phyloP scores from a whole-genome alignment of 1,140 invertebrate species.

The Babylonia areolata region DNA sequence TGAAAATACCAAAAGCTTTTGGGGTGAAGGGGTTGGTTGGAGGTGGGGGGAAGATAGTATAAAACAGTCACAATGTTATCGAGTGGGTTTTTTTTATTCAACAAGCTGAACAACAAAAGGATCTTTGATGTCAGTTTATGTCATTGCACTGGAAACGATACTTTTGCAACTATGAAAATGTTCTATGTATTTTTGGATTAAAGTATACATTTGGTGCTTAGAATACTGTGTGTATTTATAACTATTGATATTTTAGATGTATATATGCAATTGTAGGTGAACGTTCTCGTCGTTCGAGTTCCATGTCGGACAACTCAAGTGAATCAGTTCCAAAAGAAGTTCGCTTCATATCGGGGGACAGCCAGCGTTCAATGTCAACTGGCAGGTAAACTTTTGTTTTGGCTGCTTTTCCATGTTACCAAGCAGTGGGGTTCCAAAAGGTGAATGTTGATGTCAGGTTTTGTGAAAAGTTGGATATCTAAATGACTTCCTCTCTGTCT shows the following conservation, averaged over 20 bases:
- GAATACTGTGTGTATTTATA: neutral
- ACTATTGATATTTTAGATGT: neutral
- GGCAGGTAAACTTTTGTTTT: conserved; percentile 45
- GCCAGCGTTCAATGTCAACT: conserved; percentile 37
- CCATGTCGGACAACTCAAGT: conserved; percentile 55
- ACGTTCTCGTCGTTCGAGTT: conserved; percentile 51
- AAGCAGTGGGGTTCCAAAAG: neutral
- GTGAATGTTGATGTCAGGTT: no score
- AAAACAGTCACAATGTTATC: no score
- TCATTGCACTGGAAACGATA: neutral
- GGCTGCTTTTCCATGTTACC: neutral
- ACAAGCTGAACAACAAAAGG: no score
- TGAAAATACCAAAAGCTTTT: no score
- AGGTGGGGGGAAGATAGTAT: no score
- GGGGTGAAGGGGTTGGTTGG: no score
- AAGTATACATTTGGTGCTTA: no score
- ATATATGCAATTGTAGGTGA: conserved; percentile 20
- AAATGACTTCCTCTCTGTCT: no score
- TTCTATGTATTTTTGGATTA: no score
- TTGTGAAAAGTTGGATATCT: no score
- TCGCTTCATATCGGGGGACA: conserved; percentile 50
- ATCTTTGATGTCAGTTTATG: no score
- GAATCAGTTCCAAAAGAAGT: conserved; percentile 57
- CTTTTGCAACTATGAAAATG: neutral
- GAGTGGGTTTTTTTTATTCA: no score